These are phyloP conservation scores for Alethe castanea DNA, from an alignment of 2,113 vertebrate species.

Conservation along the genomic window DNA sequence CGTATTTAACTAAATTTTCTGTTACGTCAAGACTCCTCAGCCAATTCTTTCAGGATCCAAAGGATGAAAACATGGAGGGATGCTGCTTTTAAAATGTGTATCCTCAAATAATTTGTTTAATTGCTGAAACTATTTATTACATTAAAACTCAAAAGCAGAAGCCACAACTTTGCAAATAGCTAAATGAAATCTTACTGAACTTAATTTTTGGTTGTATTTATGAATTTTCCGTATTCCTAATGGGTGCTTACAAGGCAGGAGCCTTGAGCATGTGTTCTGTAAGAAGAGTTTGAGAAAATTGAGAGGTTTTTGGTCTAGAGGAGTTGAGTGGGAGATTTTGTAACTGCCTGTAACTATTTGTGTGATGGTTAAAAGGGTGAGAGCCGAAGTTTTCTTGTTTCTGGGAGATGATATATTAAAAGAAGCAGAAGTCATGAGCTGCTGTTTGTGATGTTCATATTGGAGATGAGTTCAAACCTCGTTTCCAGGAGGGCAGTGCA, in stretches of 20 bases:
- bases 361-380: not conserved
- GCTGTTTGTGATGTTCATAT: not conserved
- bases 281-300: not conserved
- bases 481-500: not conserved
- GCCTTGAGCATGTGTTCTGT: not conserved
- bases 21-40: not conserved
- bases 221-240: not conserved
- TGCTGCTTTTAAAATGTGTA: not conserved
- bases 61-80: not conserved
- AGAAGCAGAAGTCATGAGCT: not conserved
- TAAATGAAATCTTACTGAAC: not conserved
- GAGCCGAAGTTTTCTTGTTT: not conserved
- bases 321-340: not conserved
- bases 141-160: not conserved
- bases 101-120: not conserved
- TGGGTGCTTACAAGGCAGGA: not conserved
- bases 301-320: not conserved
- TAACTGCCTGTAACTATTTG: not conserved
- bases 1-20: not conserved
- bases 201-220: not conserved
- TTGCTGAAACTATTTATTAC: not conserved
- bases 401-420: not conserved
- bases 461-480: not conserved
- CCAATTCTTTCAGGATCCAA: not conserved
- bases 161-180: not conserved